Conservation (phyloP, 2,797 vertebrate genomes). For the Fundulus diaphanus region DNA sequence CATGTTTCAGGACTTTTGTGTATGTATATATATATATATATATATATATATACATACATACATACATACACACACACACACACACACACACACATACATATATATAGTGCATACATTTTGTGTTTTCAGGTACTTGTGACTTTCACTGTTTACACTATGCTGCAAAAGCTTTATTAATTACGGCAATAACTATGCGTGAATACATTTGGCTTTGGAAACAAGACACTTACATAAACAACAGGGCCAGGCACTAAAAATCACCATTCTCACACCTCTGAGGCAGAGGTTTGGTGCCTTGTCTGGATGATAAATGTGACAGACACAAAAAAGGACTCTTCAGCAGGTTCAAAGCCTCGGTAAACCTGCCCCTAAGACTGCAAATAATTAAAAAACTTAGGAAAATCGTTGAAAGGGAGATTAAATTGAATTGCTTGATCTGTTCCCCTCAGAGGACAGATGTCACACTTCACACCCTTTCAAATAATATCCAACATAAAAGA, state of each 20-base stretch:
- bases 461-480: neutral
- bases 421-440: neutral
- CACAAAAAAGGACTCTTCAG: neutral
- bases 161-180: conserved; percentile 1
- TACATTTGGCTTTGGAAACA: neutral
- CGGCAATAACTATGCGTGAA: neutral
- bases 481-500: neutral
- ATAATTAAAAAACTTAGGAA: neutral
- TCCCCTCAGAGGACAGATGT: neutral
- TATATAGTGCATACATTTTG: no score
- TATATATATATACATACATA: neutral
- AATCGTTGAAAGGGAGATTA: neutral
- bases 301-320: conserved; percentile 3
- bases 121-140: neutral
- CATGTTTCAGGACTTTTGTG: neutral
- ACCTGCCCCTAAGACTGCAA: neutral
- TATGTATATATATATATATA: neutral
- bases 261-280: neutral
- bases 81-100: no score
- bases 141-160: neutral
- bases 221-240: neutral
- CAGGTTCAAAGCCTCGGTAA: conserved; percentile 3
- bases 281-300: neutral
- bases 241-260: neutral
- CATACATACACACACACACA: no score